A percentile compares a stretch with the other conserved stretches of the same genome.
These are phyloP conservation scores for Caiman crocodilus DNA, from an alignment of 2,797 vertebrate genomes.

Conservation along the genomic window DNA sequence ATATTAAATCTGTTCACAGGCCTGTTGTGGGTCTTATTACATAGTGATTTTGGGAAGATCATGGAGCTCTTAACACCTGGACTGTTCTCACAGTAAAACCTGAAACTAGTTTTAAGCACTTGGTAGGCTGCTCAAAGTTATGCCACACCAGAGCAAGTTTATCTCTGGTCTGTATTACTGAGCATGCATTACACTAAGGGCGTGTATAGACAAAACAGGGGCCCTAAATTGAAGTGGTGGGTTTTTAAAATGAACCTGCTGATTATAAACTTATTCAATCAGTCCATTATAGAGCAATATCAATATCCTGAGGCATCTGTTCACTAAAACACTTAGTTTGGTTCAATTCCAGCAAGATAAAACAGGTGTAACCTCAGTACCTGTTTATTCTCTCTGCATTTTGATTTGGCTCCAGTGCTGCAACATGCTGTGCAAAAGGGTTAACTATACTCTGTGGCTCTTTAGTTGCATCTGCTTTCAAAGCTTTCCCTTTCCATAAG, in stretches of 20 bases:
- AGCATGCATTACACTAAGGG: no score
- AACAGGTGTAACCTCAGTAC: background rate
- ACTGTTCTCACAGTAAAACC: no score
- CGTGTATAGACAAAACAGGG: no score
- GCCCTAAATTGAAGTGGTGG: no score
- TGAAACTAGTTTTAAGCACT: no score
- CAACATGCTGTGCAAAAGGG: background rate
- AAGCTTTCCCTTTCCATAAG: conserved; percentile 42
- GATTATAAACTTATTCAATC: background rate
- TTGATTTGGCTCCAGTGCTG: background rate
- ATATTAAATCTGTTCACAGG: background rate
- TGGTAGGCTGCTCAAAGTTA: no score
- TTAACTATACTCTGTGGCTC: conserved; percentile 20
- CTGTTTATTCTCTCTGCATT: background rate
- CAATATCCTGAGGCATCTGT: background rate
- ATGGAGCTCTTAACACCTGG: no score
- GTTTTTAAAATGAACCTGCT: no score
- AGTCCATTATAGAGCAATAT: background rate
- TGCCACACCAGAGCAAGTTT: no score
- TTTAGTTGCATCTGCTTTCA: conserved; percentile 29
- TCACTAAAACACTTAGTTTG: conserved; percentile 40
- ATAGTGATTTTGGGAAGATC: no score
- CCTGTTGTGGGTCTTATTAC: background rate
- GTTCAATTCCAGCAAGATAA: conserved; percentile 3
- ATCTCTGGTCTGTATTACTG: no score